phyloP scores from a whole-genome alignment of 2,113 vertebrate genomes.

The Pelecanoides urinatrix region DNA sequence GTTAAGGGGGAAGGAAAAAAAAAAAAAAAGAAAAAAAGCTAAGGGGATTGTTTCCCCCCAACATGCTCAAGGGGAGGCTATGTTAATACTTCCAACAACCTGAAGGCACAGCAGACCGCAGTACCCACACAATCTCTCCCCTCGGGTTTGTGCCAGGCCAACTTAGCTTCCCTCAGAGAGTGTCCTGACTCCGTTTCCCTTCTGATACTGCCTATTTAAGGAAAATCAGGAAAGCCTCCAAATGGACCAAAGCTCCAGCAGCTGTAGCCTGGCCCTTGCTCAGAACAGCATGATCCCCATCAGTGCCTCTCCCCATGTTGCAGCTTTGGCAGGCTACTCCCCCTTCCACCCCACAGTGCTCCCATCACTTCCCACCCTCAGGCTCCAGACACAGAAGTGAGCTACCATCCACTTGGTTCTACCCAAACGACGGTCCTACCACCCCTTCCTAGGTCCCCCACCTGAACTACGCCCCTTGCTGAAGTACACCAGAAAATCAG shows the following conservation, averaged over 20 bases:
- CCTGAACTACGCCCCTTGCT: not conserved
- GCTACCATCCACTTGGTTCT: not conserved
- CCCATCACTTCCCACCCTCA: not conserved
- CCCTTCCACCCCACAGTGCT: not conserved
- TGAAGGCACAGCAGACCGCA: not conserved
- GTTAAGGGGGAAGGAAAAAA: accelerated
- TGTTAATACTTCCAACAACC: not conserved
- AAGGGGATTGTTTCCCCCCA: not conserved
- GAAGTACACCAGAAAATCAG: not conserved
- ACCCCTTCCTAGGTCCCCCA: not conserved
- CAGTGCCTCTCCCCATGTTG: not conserved
- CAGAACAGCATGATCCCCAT: not conserved
- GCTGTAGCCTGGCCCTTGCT: not conserved
- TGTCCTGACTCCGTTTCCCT: not conserved
- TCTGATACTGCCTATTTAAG: not conserved
- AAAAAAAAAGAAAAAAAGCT: not conserved
- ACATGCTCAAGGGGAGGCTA: not conserved
- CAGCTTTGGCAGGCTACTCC: not conserved
- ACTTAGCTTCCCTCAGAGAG: not conserved
- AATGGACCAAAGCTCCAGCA: not conserved
- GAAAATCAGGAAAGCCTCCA: not conserved
- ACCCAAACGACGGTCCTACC: not conserved
- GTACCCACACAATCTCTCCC: not conserved
- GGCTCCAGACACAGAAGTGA: not conserved
- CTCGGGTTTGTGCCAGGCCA: not conserved